Percentiles rank a stretch among this genome's conserved stretches.
Conservation (phyloP, 64 coral and sea anemone species). For the Cladopsammia gracilis region DNA sequence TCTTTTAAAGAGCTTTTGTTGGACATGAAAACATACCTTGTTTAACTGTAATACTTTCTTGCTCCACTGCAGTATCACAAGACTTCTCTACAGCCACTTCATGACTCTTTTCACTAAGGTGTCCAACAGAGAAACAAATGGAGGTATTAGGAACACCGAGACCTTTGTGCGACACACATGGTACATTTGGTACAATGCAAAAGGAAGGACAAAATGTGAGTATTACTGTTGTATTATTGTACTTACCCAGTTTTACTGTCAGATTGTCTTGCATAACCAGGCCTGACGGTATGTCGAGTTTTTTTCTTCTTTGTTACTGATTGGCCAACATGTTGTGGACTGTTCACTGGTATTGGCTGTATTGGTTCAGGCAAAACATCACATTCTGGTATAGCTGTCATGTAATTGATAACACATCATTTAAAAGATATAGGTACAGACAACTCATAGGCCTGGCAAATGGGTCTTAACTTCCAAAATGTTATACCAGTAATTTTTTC, state of each 20-base stretch:
- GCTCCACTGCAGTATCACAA: neutral
- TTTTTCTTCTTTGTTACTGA: slow-evolving; percentile 33
- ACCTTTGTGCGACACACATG: too few relatives aligned
- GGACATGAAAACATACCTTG: neutral
- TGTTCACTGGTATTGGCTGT: slow-evolving; percentile 1
- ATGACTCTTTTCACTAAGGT: neutral
- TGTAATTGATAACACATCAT: neutral
- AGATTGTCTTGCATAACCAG: slow-evolving; percentile 41
- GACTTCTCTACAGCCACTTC: neutral
- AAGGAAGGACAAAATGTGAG: neutral
- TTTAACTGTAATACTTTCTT: neutral
- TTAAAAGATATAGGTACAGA: neutral
- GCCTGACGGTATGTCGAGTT: slow-evolving; percentile 21
- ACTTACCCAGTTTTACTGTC: slow-evolving; percentile 13
- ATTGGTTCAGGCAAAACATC: slow-evolving; percentile 38
- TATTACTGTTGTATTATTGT: neutral
- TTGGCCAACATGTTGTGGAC: neutral
- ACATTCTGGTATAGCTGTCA: slow-evolving; percentile 1
- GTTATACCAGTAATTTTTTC: too few relatives aligned
- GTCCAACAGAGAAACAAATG: neutral
- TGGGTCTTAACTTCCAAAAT: too few relatives aligned
- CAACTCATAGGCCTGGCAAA: too few relatives aligned
- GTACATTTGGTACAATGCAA: neutral
- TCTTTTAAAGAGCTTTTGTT: too few relatives aligned
- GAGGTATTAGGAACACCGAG: neutral